Evolutionary conservation across 1,140 invertebrate genomes (phyloP), one percentile per base, ranked within the genome.

Genomic region (Bombus balteatus): DNA sequence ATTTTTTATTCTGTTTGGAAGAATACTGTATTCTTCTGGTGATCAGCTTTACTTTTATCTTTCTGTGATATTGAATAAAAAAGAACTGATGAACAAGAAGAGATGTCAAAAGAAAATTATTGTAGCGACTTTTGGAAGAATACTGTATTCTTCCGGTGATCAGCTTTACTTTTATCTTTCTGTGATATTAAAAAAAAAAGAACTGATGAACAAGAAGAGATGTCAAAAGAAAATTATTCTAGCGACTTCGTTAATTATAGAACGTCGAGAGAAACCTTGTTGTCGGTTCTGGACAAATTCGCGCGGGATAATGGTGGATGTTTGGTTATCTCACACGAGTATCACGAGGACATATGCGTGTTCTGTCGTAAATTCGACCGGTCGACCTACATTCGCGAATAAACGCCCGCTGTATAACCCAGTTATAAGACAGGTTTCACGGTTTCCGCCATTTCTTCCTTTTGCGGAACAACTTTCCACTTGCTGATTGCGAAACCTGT

Each of bases 351-450:
- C 71, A 77, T 59, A 62, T 39, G 75, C 53, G 53, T 22, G 18
- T 22, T 53, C 18, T 22, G n/a, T 83, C 65, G 66, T 87, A 88
- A 88, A 88, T 88, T 83, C 65, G 32, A 62, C 32, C 71, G 41
- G 28, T 1, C 68, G 86, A 84, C 81, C 86, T n/a, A 78, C 12
- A 87, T 88, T 62, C 65, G 53, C 18, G 22, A 15, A 37, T 37
- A 74, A 75, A 25, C 34, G 28, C 41, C 47, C 57, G 28, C 76
- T 37, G 87, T 39, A 65, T 88, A 88, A 89, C 53, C 66, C 68
- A 53, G 82, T 89, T 88, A 59, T 39, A 70, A 62, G 66, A 53
- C 72, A 73, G 81, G 85, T 88, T 77, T 80, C 70, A 62, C 41
- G 47, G 57, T 62, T 53, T 39, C 76, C 83, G 39, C 22, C 18